These are phyloP conservation scores for Spinus pinus DNA, from an alignment of 2,797 vertebrate genomes.

Conservation along the genomic window DNA sequence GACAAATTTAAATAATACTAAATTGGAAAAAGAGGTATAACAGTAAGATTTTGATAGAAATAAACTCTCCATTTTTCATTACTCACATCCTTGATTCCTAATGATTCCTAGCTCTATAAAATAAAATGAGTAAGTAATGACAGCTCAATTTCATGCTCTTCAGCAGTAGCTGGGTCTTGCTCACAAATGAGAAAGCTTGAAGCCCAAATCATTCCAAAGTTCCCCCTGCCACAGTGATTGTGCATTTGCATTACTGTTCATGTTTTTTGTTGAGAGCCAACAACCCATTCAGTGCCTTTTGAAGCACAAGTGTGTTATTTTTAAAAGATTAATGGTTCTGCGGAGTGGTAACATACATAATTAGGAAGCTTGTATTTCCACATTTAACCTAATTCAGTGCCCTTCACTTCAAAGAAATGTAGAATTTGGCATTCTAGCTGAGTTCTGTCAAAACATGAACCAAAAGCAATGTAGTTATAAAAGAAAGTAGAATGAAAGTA, in stretches of 20 bases:
- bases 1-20: background rate
- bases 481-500: background rate
- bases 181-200: background rate
- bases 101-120: background rate
- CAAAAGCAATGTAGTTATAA: background rate
- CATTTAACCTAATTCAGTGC: background rate
- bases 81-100: background rate
- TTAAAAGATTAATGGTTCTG: background rate
- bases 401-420: background rate
- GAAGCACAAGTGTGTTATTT: background rate
- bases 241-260: background rate
- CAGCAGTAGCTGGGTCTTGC: background rate
- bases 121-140: background rate
- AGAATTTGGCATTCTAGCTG: background rate
- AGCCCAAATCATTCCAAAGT: background rate
- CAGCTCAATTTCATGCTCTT: conserved; percentile 25
- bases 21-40: background rate
- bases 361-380: background rate
- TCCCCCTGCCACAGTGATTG: background rate
- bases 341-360: background rate
- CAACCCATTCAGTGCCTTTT: background rate
- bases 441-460: background rate
- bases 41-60: background rate
- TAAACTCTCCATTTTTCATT: background rate
- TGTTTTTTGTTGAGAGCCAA: background rate